Evolutionary conservation across 2,888 invertebrate species (phyloP), one percentile per base, ranked within the genome.

Genomic region (Drosophila mettleri): DNA sequence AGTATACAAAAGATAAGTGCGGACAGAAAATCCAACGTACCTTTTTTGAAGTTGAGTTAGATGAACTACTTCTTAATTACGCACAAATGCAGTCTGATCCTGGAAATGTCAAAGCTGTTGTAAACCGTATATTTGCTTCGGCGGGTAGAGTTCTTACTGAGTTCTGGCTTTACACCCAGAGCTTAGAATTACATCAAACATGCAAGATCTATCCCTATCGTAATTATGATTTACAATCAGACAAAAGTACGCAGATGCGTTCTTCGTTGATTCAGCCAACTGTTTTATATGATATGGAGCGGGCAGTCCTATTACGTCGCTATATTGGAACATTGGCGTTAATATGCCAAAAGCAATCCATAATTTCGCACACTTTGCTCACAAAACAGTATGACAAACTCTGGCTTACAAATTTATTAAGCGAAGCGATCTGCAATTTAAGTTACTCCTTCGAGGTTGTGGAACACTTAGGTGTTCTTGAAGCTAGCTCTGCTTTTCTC

Each of bases 101-200:
- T 4, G 57, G 18, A 16, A 43, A 24, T 2, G 6, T 54, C 45
- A 27, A 69, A 27, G 6, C 14, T 2, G 46, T 54, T 7, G 33
- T 52, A 20, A 38, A 16, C 5, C 52, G 55, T n/a, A 27, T 87
- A 16, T 45, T 78, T 12, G 36, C 18, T 7, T 91, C 91, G 0
- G 84, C 79, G 0, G 69, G 86, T 18, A 86, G 80, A 72, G 91
- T 91, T 0, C 76, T 91, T 34, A 64, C 80, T 0, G 91, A 91
- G 54, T 91, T 91, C 53, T 90, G 89, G 86, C 79, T 88, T 0
- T 91, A 91, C 62, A 85, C 85, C 0, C 87, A 91, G 39, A 89
- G 82, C 29, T 72, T 91, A 48, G 87, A 91, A 29, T 81, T 86
- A 45, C 85, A 87, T 1, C 89, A 89, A 36, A 87, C 89, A 39